Percentiles rank a stretch among this genome's conserved stretches.
Evolutionary conservation across 2,797 vertebrate genomes (phyloP).

Genomic region (Lerista edwardsae): DNA sequence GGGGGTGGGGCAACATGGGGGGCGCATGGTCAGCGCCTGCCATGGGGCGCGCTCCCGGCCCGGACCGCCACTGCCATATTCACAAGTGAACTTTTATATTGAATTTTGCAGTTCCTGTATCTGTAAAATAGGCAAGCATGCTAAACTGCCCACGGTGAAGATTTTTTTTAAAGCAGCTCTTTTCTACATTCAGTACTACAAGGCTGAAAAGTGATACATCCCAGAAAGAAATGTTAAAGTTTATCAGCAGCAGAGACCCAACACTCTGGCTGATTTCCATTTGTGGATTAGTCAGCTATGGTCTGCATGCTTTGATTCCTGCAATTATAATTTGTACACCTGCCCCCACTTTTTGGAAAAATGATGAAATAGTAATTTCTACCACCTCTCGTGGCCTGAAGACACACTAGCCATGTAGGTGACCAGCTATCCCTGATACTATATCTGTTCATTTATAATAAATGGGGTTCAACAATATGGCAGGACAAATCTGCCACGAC

Average conservation of each 20-base stretch:
- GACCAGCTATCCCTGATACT: background rate
- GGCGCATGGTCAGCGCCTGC: no score
- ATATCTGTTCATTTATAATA: background rate
- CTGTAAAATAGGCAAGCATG: background rate
- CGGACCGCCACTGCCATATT: no score
- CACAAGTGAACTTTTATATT: background rate
- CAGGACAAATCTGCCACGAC: background rate
- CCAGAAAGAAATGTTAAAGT: background rate
- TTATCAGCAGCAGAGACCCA: conserved; percentile 24
- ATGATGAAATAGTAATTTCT: conserved; percentile 54
- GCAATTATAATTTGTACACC: conserved; percentile 55
- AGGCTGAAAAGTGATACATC: background rate
- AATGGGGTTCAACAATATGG: background rate
- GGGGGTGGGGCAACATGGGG: no score
- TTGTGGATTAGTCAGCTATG: conserved; percentile 44
- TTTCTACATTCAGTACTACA: background rate
- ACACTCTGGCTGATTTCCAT: conserved; percentile 15
- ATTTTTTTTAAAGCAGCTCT: background rate
- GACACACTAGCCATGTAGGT: background rate
- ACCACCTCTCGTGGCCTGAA: conserved; percentile 47
- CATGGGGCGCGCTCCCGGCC: no score
- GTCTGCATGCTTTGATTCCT: conserved; percentile 46
- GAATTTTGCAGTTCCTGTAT: background rate
- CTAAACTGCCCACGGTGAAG: background rate
- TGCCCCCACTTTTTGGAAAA: conserved; percentile 54